Conservation (phyloP, 2,888 invertebrate species). For the Clostera curtula region DNA sequence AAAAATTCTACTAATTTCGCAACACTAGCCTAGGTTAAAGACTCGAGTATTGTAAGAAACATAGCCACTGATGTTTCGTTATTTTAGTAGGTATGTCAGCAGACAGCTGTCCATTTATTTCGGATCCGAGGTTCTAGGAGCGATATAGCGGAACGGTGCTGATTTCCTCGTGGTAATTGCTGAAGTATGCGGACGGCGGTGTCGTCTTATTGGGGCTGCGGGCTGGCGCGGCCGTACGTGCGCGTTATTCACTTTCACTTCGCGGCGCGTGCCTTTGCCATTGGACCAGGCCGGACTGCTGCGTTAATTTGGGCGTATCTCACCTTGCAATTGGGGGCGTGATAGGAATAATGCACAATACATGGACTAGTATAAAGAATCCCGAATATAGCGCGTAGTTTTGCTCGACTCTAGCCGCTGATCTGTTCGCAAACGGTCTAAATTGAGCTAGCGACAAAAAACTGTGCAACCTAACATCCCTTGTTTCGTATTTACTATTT, state of each 20-base stretch:
- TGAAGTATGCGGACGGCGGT: constrained; percentile 69
- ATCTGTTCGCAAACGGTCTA: too few relatives aligned
- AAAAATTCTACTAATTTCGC: too few relatives aligned
- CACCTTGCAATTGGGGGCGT: constrained; percentile 33
- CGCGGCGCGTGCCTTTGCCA: constrained; percentile 52
- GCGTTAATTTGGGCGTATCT: constrained; percentile 35
- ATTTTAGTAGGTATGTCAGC: too few relatives aligned
- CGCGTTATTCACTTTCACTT: constrained; percentile 71
- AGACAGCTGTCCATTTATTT: too few relatives aligned
- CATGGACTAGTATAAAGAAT: not conserved
- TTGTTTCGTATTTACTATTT: too few relatives aligned
- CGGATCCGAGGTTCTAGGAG: constrained; percentile 38
- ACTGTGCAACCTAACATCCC: too few relatives aligned
- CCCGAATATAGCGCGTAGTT: too few relatives aligned
- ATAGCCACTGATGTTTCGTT: too few relatives aligned
- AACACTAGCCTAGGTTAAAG: too few relatives aligned
- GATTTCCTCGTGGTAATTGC: constrained; percentile 72
- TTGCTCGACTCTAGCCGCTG: too few relatives aligned
- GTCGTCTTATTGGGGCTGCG: constrained; percentile 71
- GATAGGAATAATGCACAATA: constrained; percentile 11
- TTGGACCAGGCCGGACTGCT: constrained; percentile 37
- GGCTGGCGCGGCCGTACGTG: constrained; percentile 62
- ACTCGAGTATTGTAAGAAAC: too few relatives aligned
- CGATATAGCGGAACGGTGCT: constrained; percentile 47
- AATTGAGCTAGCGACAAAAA: too few relatives aligned